Evolutionary conservation across 2,113 vertebrate genomes (phyloP), one percentile per base, ranked within the genome.

Genomic region (Ammodytes dubius): DNA sequence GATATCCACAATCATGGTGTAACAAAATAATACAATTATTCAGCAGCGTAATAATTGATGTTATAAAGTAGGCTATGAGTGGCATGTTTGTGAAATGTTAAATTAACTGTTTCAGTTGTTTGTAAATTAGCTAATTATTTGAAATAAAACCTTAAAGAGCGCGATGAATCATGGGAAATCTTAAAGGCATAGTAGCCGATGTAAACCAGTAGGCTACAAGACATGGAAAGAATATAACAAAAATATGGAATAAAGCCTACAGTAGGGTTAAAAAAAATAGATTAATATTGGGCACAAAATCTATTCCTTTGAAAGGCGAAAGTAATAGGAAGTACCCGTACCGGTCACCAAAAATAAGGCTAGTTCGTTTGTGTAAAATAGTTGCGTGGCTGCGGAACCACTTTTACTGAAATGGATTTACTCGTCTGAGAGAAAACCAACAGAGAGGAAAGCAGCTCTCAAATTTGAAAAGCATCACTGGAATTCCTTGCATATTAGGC

Each of bases 91-190:
- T 3, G 27, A 27, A 27, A 27, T 10, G 1, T 50, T 61, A 5
- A 37, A 45, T n/a, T 39, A 27, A 58, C 49, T 0, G 12, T 66
- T 1, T 61, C 0, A 6, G 3, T 9, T 37, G 13, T 52, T 40
- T 42, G 1, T 6, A 10, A 27, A 2, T 27, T 0, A 6, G 9
- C 1, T 46, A 3, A 1, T 12, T 49, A 0, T 60, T 27, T 1
- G 52, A 45, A 15, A 11, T 6, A 61, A 57, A 0, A 0, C 0
- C 57, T 40, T 0, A 13, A 8, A 59, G 3, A 17, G 11, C 57
- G 71, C 27, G n/a, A 66, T 14, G 79, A 6, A 64, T 89, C 43
- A 72, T 89, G 91, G 91, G 91, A 73, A 54, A n/a, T 3, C 27
- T 69, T 74, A 86, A 86, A 84, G 39, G 8, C 0, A 2, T 3